Evolutionary conservation across 2,888 invertebrate species (phyloP).

Genomic region (Drosophila robusta): DNA sequence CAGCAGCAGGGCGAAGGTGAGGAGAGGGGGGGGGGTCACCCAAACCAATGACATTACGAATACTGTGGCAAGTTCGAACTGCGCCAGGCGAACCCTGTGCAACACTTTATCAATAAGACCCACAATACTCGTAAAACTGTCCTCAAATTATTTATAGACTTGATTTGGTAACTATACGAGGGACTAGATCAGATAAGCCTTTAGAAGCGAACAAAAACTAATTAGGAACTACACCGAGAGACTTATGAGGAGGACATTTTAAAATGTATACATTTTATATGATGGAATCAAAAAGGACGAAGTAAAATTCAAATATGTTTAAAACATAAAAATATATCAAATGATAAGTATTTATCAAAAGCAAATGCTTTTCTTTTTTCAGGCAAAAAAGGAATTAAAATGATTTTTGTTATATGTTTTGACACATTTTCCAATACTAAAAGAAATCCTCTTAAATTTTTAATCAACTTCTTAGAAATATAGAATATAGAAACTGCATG

Average conservation of each 20-base stretch:
- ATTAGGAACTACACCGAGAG: slow-evolving; percentile 20
- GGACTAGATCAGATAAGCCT: neutral
- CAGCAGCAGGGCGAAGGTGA: slow-evolving; percentile 6
- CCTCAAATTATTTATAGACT: slow-evolving; percentile 53
- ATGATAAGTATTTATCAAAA: too few relatives aligned
- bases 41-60: slow-evolving; percentile 44
- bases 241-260: neutral
- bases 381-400: too few relatives aligned
- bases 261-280: too few relatives aligned
- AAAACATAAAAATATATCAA: too few relatives aligned
- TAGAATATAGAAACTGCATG: too few relatives aligned
- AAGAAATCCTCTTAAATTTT: too few relatives aligned
- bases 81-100: slow-evolving; percentile 2
- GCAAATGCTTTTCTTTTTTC: too few relatives aligned
- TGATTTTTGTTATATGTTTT: neutral
- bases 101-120: slow-evolving; percentile 47
- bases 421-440: too few relatives aligned
- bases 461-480: too few relatives aligned
- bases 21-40: neutral
- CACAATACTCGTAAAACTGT: slow-evolving; percentile 51
- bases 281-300: too few relatives aligned
- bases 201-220: slow-evolving; percentile 18
- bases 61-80: slow-evolving; percentile 27
- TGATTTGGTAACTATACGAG: slow-evolving; percentile 1
- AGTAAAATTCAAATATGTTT: too few relatives aligned